Conservation (phyloP, 2,113 vertebrate genomes). For the Ginglymostoma cirratum region DNA sequence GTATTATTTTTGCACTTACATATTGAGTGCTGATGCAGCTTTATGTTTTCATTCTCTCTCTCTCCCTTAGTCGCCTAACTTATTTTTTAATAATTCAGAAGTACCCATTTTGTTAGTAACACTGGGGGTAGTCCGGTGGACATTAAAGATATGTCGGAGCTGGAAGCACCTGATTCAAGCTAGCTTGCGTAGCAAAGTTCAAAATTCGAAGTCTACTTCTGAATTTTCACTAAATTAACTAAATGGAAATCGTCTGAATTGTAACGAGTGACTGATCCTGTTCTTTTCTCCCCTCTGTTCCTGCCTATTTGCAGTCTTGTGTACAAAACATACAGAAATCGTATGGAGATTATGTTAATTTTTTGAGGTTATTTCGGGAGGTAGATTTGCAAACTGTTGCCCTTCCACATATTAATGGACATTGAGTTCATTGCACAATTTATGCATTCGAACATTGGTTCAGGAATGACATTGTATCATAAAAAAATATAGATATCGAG, state of each 20-base stretch:
- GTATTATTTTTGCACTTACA: background rate
- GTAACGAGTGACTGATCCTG: background rate
- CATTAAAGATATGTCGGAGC: background rate
- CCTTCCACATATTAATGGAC: background rate
- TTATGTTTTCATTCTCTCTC: background rate
- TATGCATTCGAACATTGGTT: background rate
- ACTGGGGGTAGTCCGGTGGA: background rate
- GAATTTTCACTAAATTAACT: conserved; percentile 11
- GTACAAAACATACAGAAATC: background rate
- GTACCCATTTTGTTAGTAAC: background rate
- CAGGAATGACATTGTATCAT: background rate
- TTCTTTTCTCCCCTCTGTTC: too few relatives aligned
- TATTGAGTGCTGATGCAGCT: background rate
- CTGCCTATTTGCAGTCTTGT: too few relatives aligned
- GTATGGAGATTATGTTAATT: background rate
- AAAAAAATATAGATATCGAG: too few relatives aligned
- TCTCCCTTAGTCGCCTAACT: background rate
- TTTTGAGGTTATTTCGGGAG: background rate
- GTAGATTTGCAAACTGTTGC: background rate
- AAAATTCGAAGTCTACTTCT: background rate
- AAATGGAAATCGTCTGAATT: background rate
- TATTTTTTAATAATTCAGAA: background rate
- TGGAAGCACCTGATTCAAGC: background rate
- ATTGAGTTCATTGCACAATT: background rate
- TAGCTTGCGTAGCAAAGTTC: background rate